Conservation (phyloP, 1,140 invertebrate species). For the Potamilus streckersoni region DNA sequence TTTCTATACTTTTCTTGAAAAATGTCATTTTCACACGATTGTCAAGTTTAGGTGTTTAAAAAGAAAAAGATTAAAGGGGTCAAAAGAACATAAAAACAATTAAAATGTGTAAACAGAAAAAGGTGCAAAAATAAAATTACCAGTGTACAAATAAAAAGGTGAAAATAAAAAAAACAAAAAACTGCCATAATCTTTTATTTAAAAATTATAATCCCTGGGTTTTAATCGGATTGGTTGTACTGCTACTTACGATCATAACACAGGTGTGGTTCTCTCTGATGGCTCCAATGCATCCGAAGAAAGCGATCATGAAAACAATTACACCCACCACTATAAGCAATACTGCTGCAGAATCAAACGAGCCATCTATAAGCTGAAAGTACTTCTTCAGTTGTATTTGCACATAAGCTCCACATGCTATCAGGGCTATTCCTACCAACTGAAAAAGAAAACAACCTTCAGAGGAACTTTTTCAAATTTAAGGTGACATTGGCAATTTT, state of each 20-base stretch:
- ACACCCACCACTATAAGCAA: slow-evolving; percentile 66
- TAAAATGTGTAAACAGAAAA: no score
- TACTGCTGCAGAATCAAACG: slow-evolving; percentile 59
- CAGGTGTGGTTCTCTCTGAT: slow-evolving; percentile 64
- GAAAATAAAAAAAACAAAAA: neutral
- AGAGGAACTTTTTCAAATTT: no score
- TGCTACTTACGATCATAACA: slow-evolving; percentile 63
- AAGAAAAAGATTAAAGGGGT: no score
- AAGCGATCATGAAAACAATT: slow-evolving; percentile 64
- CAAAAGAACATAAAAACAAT: neutral
- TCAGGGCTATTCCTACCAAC: slow-evolving; percentile 62
- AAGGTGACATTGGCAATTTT: no score
- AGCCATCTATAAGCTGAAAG: slow-evolving; percentile 56
- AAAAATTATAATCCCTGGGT: neutral
- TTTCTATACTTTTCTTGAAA: no score
- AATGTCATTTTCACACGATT: no score
- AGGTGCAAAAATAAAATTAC: neutral
- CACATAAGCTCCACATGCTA: slow-evolving; percentile 61
- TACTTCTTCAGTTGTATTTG: slow-evolving; percentile 61
- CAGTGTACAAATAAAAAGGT: neutral
- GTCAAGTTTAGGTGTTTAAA: no score
- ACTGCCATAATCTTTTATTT: neutral
- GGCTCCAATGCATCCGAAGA: slow-evolving; percentile 67
- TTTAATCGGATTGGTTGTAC: neutral
- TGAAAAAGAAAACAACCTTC: slow-evolving; percentile 37